phyloP scores from a whole-genome alignment of 2,113 vertebrate genomes.

The Gyps fulvus region DNA sequence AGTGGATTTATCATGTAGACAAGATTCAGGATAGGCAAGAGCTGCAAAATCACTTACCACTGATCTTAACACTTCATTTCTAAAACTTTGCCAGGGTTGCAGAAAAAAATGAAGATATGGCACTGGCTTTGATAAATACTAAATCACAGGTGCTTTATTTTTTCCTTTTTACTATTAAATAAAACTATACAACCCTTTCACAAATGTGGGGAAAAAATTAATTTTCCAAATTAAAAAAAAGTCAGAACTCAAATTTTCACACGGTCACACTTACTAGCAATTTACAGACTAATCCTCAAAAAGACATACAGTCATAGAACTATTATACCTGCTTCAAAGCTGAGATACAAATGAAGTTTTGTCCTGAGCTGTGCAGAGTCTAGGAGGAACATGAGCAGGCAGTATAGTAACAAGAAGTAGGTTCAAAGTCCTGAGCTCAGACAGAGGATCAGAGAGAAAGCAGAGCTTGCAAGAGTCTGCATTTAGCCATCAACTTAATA shows the following conservation, averaged over 20 bases:
- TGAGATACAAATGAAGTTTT: not conserved
- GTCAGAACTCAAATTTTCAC: not conserved
- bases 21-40: not conserved
- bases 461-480: not conserved
- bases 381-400: not conserved
- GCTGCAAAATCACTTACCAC: not conserved
- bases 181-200: not conserved
- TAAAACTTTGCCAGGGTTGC: not conserved
- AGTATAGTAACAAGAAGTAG: not conserved
- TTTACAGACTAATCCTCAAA: not conserved
- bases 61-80: not conserved
- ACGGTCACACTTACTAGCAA: not conserved
- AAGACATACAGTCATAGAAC: not conserved
- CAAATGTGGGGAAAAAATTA: not conserved
- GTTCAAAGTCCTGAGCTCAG: not conserved
- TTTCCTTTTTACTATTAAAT: not conserved
- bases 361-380: not conserved
- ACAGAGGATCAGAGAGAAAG: not conserved
- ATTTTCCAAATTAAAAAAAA: not conserved
- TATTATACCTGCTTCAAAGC: not conserved
- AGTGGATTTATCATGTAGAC: not conserved
- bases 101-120: not conserved
- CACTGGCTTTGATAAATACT: not conserved
- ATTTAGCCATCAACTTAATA: not conserved
- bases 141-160: not conserved